phyloP scores from a whole-genome alignment of 2,113 vertebrate genomes.

The Etheostoma spectabile region DNA sequence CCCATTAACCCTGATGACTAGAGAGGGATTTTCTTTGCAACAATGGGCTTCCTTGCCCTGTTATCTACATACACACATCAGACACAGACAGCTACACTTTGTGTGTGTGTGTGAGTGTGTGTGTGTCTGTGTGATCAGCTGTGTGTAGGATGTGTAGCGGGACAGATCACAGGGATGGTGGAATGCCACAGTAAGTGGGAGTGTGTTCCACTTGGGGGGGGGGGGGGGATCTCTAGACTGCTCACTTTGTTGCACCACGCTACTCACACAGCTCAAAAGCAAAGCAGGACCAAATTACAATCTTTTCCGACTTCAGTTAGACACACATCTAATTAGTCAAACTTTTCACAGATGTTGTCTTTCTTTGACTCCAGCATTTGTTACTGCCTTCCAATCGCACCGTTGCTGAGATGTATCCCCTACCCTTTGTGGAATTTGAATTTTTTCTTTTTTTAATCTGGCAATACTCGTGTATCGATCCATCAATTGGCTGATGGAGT shows the following conservation, averaged over 20 bases:
- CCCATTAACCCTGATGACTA: conserved; percentile 45
- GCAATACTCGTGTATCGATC: neutral
- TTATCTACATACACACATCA: conserved; percentile 64
- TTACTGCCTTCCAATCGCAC: neutral
- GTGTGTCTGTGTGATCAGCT: conserved; percentile 47
- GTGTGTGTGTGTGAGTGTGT: conserved; percentile 28
- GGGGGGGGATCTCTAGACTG: conserved; percentile 52
- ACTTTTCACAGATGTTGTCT: conserved; percentile 11
- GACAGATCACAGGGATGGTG: conserved; percentile 68
- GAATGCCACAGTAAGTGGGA: conserved; percentile 73
- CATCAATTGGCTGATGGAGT: neutral
- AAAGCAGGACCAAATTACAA: conserved; percentile 54
- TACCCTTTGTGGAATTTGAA: neutral
- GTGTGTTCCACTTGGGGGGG: conserved; percentile 59
- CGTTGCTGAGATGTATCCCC: neutral
- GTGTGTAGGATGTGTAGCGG: conserved; percentile 63
- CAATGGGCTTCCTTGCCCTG: conserved; percentile 58
- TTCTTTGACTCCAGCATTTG: conserved; percentile 12
- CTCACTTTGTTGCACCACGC: conserved; percentile 56
- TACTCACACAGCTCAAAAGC: conserved; percentile 51
- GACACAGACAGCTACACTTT: conserved; percentile 27
- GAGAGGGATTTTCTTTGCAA: conserved; percentile 24
- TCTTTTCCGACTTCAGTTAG: conserved; percentile 12
- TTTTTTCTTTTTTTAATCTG: neutral
- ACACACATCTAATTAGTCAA: conserved; percentile 8